Evolutionary conservation across 2,888 invertebrate genomes (phyloP), one percentile per base, ranked within the genome.

Genomic region (Oscheius sp.): DNA sequence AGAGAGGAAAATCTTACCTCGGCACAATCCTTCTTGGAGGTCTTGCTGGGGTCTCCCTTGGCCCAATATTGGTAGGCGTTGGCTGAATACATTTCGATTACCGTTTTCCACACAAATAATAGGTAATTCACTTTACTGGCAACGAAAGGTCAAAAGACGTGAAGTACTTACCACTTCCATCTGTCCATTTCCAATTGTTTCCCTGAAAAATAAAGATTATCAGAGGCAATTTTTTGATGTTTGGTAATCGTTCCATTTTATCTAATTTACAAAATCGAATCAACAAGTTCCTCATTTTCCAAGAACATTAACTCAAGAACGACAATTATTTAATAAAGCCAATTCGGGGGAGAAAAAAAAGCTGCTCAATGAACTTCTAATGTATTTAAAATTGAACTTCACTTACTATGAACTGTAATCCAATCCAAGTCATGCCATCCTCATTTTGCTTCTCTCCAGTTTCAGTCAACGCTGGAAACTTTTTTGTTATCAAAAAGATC

Each of bases 171-270:
- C n/a, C n/a, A n/a, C n/a, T n/a, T 8, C 68, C 68, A 25, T 68
- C 68, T n/a, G 68, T 68, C 68, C 68, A 68, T 23, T 68, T 58
- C 68, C 68, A 68, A 50, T 68, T 68, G 58, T 68, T 68, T 37
- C 67, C 65, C 65, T 65, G 27, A 53, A 50, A 37, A 27, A 5
- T 12, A 31, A 12, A 31, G 12, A 53, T 50, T 4, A 55, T 27
- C 15, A 1, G 20, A 4, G 3, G 5, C 50, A 17, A 53, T 10
- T 10, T 8, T 37, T 37, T 52, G n/a, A 34, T 3, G 8, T n/a
- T n/a, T n/a, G n/a, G n/a, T n/a, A n/a, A n/a, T n/a, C n/a, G n/a
- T n/a, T n/a, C n/a, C n/a, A n/a, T n/a, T n/a, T n/a, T n/a, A n/a
- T n/a, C n/a, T n/a, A n/a, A n/a, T n/a, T n/a, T n/a, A n/a, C n/a